Evolutionary conservation across 2,113 vertebrate genomes (phyloP), one percentile per base, ranked within the genome.

Genomic region (Irena cyanogastra): DNA sequence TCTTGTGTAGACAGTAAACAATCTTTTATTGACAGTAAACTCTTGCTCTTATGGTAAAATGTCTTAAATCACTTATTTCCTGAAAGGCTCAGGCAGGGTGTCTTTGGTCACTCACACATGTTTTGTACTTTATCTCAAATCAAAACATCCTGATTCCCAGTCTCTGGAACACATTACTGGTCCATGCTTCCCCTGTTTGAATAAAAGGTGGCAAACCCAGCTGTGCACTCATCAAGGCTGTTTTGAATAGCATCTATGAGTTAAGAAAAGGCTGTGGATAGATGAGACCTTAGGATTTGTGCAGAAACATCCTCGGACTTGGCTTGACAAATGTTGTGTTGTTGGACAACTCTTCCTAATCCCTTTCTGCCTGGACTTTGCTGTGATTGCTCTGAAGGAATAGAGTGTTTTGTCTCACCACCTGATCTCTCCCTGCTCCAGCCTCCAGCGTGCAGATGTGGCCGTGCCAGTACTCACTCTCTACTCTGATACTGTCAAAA

Each of bases 61-160:
- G n/a, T 76, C 90, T 83, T 78, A 87, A 94, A 94, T 94, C 92
- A 89, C 28, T 91, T 65, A 93, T 63, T 96, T 97, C 94, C 95
- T 95, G 95, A 94, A 94, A 95, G 84, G 83, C 69, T 65, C 89
- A 93, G 72, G 94, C 94, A 66, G 94, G 89, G 53, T 94, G 85
- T 87, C 94, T 85, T 92, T 70, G 85, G 87, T 96, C 74, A 75
- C 87, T 87, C 86, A 96, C 93, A 97, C 91, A 95, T 21, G 53
- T 93, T 96, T 93, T 93, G 86, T 95, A 82, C 95, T 95, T 96
- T 93, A 96, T 97, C 96, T 95, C 94, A 92, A 96, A 96, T 87
- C 80, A 97, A 97, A 97, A 96, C 96, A 97, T 97, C 95, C 94
- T 95, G 95, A 95, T 96, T 94, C 82, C 88, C 77, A 93, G 86